Conservation (phyloP, 2,888 invertebrate species). For the Anoplius nigerrimus region DNA sequence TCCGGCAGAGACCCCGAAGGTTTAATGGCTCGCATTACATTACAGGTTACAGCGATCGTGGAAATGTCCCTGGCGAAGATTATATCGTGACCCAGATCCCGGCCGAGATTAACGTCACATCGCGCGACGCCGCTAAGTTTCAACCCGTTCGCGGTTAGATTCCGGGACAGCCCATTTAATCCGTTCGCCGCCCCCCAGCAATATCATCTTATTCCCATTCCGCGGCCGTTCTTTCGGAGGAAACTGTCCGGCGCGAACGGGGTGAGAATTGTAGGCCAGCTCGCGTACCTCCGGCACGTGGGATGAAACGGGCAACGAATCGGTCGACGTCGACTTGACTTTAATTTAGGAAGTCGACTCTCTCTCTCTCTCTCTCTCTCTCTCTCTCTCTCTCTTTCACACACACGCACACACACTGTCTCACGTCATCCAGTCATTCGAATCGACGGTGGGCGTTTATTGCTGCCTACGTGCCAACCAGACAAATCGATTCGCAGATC, state of each 20-base stretch:
- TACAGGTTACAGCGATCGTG: constrained; percentile 38
- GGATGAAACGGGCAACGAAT: no score
- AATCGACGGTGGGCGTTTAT: no score
- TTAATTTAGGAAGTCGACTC: neutral
- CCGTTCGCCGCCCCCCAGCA: neutral
- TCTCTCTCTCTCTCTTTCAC: no score
- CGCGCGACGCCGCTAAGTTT: neutral
- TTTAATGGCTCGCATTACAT: constrained; percentile 42
- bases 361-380: neutral
- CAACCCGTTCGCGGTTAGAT: neutral
- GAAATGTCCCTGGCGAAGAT: constrained; percentile 20
- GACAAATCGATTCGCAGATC: no score
- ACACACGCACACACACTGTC: neutral
- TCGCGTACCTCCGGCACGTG: no score
- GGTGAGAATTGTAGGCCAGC: no score
- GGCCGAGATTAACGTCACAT: neutral
- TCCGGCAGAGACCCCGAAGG: neutral
- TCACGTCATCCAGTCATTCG: neutral
- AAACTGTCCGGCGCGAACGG: no score
- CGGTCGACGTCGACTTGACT: no score
- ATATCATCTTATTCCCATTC: neutral
- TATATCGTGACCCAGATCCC: constrained; percentile 10
- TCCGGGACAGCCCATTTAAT: neutral
- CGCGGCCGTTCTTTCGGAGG: neutral
- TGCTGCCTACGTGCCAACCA: no score